These are phyloP conservation scores for Sylvietta virens DNA, from an alignment of 2,113 vertebrate genomes.

Conservation along the genomic window DNA sequence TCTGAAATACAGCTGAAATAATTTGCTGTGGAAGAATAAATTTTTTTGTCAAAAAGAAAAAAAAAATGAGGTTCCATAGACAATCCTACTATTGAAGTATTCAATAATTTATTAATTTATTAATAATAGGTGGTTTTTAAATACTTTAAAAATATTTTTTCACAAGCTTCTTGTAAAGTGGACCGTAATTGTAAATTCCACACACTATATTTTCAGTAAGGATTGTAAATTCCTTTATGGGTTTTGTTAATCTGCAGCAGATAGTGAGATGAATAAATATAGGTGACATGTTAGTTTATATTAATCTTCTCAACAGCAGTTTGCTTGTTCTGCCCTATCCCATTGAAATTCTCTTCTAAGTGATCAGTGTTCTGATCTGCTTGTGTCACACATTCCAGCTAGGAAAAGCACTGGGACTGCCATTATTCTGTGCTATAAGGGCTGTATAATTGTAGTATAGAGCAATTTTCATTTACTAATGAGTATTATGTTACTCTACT, in stretches of 20 bases:
- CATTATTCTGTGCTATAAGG: background rate
- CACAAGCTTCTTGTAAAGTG: background rate
- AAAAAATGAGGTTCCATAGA: background rate
- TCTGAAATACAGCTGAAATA: slow-evolving; percentile 30
- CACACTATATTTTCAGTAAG: background rate
- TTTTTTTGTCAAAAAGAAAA: background rate
- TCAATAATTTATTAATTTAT: background rate
- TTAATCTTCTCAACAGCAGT: background rate
- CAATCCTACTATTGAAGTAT: background rate
- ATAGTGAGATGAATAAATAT: background rate
- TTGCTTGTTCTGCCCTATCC: background rate
- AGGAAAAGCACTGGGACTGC: background rate
- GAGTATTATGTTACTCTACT: background rate
- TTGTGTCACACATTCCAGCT: background rate
- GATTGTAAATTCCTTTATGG: background rate
- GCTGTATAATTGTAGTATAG: background rate
- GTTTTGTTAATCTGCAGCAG: background rate
- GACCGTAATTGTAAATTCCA: background rate
- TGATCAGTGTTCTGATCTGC: background rate
- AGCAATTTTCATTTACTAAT: background rate
- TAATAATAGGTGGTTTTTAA: background rate
- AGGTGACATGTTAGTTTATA: background rate
- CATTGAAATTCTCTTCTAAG: background rate
- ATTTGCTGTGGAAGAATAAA: slow-evolving; percentile 13
- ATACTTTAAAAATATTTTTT: background rate